Base-by-base conservation (phyloP, 2,888 invertebrate species). In the Habrosyne pyritoides region DNA sequence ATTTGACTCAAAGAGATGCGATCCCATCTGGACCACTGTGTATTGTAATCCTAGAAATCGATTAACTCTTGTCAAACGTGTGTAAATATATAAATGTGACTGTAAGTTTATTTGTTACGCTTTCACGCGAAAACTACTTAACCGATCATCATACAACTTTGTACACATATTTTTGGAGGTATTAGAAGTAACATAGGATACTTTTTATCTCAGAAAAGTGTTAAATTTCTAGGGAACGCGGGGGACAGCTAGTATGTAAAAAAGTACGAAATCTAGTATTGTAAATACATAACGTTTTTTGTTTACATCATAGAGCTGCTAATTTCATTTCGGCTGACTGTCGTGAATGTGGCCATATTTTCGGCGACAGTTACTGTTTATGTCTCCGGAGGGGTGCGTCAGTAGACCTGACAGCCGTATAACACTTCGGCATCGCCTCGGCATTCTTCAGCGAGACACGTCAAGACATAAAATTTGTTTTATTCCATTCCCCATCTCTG, bases 401-500 rank as follows among this genome's bases (percentile, higher is more conserved):
- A 50, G 50, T 50, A 50, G 18, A 28, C 12, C 28, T 28, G 28
- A 50, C 28, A 28, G 50, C 21, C 50, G 28, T 50, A 28, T 42
- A 42, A 42, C 42, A 28, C 50, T 28, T 50, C 50, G 21, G 21
- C 48, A 1, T 10, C 12, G 50, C 6, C 28, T 24, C 28, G 21
- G 21, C 28, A 50, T 50, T 50, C 28, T 50, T 22, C 6, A 48
- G 26, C 24, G 47, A 48, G 50, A 28, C 26, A 21, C 49, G 49
- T 42, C 42, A 42, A n/a, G 42, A 28, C 50, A 28, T 28, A 50
- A 50, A 50, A 50, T 28, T 28, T 28, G 28, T 28, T 28, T 50
- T 50, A 50, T 50, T 28, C 21, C 50, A 50, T 50, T 50, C 50
- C n/a, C 50, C 50, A 50, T 50, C 50, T 50, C 50, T 28, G 28